These are phyloP conservation scores for Drosophila equinoxialis DNA, from an alignment of 1,140 invertebrate genomes.

Conservation along the genomic window DNA sequence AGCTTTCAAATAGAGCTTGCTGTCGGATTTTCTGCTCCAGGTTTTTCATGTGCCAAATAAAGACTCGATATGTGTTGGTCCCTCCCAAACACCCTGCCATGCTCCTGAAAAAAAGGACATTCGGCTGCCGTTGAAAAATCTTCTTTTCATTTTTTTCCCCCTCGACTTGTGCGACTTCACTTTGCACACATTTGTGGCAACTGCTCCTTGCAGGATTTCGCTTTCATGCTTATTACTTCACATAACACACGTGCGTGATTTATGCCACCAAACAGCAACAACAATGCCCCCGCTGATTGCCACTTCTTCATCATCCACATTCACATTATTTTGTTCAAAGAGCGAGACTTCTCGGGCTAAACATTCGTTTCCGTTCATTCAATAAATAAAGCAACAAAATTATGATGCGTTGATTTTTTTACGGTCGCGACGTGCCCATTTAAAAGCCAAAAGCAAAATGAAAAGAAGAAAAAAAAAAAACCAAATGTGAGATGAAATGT, in stretches of 20 bases:
- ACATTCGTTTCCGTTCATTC: conserved; percentile 48
- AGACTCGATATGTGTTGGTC: conserved; percentile 19
- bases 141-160: not conserved
- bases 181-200: conserved; percentile 14
- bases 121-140: conserved; percentile 8
- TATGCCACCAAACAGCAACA: conserved; percentile 34
- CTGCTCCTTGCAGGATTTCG: conserved; percentile 13
- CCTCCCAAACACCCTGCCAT: not conserved
- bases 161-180: not conserved
- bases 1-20: conserved; percentile 44
- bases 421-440: conserved; percentile 72
- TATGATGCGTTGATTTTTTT: conserved; percentile 78
- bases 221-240: conserved; percentile 11
- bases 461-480: not conserved
- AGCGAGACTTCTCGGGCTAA: conserved; percentile 31
- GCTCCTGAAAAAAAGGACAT: conserved; percentile 5
- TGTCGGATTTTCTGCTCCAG: conserved; percentile 59
- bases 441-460: conserved; percentile 45
- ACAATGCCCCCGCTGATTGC: conserved; percentile 36
- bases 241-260: conserved; percentile 53
- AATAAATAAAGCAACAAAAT: conserved; percentile 75
- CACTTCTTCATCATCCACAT: conserved; percentile 16
- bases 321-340: not conserved
- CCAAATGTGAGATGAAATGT: conserved; percentile 11
- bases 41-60: conserved; percentile 25